Evolutionary conservation across 2,113 vertebrate species (phyloP).

Genomic region (Camelus bactrianus): DNA sequence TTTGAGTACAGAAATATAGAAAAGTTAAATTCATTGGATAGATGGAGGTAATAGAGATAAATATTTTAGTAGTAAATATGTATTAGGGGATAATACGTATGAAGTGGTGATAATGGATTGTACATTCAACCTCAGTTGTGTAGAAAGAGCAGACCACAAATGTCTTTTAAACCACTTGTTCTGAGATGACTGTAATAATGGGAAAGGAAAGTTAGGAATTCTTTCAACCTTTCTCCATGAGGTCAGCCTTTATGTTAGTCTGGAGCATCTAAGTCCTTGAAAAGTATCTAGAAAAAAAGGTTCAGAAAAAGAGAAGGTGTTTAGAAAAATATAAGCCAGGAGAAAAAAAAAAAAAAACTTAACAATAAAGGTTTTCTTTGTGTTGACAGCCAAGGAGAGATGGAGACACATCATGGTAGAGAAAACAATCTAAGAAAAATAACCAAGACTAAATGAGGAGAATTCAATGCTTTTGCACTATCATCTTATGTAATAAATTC

Average conservation of each 20-base stretch:
- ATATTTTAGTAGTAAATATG: slow-evolving; percentile 14
- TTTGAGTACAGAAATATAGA: slow-evolving; percentile 12
- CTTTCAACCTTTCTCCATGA: not conserved
- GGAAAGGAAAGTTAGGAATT: not conserved
- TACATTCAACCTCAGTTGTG: not conserved
- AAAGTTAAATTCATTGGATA: slow-evolving; percentile 21
- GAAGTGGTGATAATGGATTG: not conserved
- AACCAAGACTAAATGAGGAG: slow-evolving; percentile 18
- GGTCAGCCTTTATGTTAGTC: not conserved
- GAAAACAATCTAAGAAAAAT: slow-evolving; percentile 9
- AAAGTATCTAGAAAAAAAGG: not conserved
- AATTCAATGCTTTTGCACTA: not conserved
- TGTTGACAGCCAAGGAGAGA: slow-evolving; percentile 34
- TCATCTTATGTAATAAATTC: not conserved
- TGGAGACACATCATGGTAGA: not conserved
- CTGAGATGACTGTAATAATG: not conserved
- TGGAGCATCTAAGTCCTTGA: not conserved
- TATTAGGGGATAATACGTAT: not conserved
- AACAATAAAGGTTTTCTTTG: slow-evolving; percentile 26
- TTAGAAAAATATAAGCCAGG: not conserved
- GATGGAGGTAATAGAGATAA: not conserved
- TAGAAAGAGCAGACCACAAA: not conserved
- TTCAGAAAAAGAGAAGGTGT: not conserved
- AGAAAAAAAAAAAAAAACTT: not conserved
- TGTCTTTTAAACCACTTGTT: not conserved